Evolutionary conservation across 2,797 vertebrate species (phyloP).

Genomic region (Ceyx erithaca): DNA sequence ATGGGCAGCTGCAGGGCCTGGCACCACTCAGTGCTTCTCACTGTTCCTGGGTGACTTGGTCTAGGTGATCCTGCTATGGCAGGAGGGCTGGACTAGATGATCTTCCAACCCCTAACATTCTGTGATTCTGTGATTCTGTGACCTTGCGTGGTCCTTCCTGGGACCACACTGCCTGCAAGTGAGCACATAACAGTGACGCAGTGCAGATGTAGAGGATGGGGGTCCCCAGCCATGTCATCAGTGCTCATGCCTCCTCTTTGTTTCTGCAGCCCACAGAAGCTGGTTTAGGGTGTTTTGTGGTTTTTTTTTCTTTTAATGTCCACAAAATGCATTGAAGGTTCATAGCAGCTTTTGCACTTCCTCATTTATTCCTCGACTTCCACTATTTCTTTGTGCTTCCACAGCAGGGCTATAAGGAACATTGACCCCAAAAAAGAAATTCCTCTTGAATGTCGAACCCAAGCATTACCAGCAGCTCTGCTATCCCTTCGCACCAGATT

Average conservation of each 20-base stretch:
- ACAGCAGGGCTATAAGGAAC: neutral
- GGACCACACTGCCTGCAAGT: accelerated
- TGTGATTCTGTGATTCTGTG: too few species aligned
- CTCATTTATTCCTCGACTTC: neutral
- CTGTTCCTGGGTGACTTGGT: too few species aligned
- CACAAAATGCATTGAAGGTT: neutral
- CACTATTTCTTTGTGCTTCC: neutral
- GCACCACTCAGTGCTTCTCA: accelerated
- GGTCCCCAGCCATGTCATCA: neutral
- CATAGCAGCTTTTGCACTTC: neutral
- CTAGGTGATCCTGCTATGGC: too few species aligned
- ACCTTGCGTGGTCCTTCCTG: accelerated
- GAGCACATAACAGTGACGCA: accelerated
- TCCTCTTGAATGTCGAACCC: neutral
- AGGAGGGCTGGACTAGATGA: too few species aligned
- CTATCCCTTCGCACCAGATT: neutral
- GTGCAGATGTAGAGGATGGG: neutral
- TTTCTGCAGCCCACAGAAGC: neutral
- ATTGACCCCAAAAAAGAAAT: neutral
- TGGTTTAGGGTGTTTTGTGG: neutral
- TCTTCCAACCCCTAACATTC: too few species aligned
- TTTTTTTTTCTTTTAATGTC: neutral
- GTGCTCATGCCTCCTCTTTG: neutral
- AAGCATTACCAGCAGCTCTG: neutral
- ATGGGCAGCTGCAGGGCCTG: accelerated